Conservation (phyloP, 1,140 invertebrate species). For the Agraylea sexmaculata region DNA sequence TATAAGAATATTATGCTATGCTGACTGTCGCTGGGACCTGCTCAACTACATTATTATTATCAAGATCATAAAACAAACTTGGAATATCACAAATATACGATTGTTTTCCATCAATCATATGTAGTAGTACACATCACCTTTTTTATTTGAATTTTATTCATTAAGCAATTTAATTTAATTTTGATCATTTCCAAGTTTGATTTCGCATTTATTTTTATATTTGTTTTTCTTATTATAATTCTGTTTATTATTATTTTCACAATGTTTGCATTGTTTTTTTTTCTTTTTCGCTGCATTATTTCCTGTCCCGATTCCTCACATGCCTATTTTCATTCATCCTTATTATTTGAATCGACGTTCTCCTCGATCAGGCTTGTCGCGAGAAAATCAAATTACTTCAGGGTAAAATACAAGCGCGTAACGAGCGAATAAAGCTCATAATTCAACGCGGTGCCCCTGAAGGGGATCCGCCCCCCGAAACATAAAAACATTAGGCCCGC, state of each 20-base stretch:
- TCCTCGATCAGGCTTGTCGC: constrained; percentile 59
- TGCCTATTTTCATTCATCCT: constrained; percentile 24
- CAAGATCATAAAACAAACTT: too few species aligned
- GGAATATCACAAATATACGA: too few species aligned
- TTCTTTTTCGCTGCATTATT: constrained; percentile 51
- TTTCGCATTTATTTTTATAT: constrained; percentile 18
- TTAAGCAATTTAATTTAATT: too few species aligned
- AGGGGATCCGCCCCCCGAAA: constrained; percentile 50
- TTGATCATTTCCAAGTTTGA: too few species aligned
- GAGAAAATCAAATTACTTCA: constrained; percentile 76
- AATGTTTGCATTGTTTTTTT: constrained; percentile 46
- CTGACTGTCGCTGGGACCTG: too few species aligned
- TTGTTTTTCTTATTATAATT: constrained; percentile 19
- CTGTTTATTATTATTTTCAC: constrained; percentile 26
- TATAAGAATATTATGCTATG: too few species aligned
- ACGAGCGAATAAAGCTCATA: constrained; percentile 76
- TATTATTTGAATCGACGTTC: constrained; percentile 33
- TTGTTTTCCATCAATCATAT: too few species aligned
- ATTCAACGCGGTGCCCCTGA: constrained; percentile 74
- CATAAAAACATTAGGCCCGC: constrained; percentile 30
- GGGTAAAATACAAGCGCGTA: constrained; percentile 75
- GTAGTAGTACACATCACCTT: too few species aligned
- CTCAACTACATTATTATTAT: too few species aligned
- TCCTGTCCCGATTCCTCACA: constrained; percentile 22
- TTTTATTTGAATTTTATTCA: too few species aligned